A percentile compares a stretch with the other conserved stretches of the same genome.
Evolutionary conservation across 1,140 invertebrate genomes (phyloP).

Genomic region (Diplogasteroides magnus): DNA sequence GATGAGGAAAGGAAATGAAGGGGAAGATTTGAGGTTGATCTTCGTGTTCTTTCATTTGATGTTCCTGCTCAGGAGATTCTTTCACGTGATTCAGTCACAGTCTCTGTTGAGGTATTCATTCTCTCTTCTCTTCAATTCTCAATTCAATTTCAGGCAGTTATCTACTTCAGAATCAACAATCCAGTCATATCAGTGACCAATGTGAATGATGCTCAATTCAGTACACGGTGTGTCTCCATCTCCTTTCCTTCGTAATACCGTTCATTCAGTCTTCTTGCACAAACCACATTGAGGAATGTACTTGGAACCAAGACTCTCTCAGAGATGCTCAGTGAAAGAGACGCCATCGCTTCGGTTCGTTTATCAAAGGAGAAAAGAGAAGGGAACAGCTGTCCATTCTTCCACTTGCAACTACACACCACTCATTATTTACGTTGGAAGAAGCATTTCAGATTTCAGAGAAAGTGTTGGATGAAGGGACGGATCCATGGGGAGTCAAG

Average conservation of each 20-base stretch:
- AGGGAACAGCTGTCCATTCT: background rate
- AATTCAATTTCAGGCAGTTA: slow-evolving; percentile 46
- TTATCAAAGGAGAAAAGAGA: slow-evolving; percentile 1
- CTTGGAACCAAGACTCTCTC: slow-evolving; percentile 86
- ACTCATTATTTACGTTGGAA: slow-evolving; percentile 13
- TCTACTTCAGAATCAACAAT: slow-evolving; percentile 59
- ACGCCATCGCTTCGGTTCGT: slow-evolving; percentile 85
- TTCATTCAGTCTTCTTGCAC: slow-evolving; percentile 57
- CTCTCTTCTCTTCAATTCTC: slow-evolving; percentile 4
- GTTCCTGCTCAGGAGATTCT: slow-evolving; percentile 83
- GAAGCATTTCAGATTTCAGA: slow-evolving; percentile 46
- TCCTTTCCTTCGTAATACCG: too few species aligned
- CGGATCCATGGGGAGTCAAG: slow-evolving; percentile 93
- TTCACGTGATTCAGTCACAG: slow-evolving; percentile 85
- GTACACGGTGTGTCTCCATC: slow-evolving; percentile 56
- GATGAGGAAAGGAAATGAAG: background rate
- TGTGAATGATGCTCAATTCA: slow-evolving; percentile 60
- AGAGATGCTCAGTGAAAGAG: slow-evolving; percentile 82
- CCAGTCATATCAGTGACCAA: slow-evolving; percentile 60
- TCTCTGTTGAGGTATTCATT: slow-evolving; percentile 41
- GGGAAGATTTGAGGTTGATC: slow-evolving; percentile 60
- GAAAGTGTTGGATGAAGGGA: slow-evolving; percentile 75
- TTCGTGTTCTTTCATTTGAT: slow-evolving; percentile 77
- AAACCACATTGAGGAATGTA: slow-evolving; percentile 70
- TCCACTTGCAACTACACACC: too few species aligned